These are phyloP conservation scores for Drosophila algonquin DNA, from an alignment of 2,888 invertebrate genomes.

Conservation along the genomic window DNA sequence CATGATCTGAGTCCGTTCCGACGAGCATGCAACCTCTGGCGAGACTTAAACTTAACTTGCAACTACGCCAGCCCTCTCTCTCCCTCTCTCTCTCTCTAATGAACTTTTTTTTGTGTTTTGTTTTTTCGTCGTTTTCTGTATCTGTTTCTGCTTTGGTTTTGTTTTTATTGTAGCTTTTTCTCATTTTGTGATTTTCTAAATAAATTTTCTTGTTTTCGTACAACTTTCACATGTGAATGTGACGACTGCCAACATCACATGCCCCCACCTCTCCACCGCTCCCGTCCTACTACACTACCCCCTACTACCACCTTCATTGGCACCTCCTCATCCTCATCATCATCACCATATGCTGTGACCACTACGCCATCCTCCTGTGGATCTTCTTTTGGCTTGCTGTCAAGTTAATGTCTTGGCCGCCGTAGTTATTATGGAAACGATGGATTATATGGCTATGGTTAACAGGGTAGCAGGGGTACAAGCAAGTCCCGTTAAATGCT, in stretches of 20 bases:
- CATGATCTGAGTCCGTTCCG: constrained; percentile 56
- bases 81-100: constrained; percentile 34
- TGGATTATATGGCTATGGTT: no score
- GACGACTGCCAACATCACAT: constrained; percentile 56
- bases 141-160: constrained; percentile 28
- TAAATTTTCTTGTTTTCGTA: constrained; percentile 66
- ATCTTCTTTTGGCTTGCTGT: constrained; percentile 9
- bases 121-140: constrained; percentile 17
- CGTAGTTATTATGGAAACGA: constrained; percentile 47
- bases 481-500: background rate
- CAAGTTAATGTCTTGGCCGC: constrained; percentile 54
- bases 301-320: background rate
- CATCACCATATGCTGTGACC: constrained; percentile 5
- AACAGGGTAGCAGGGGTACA: constrained; percentile 13
- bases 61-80: constrained; percentile 32
- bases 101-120: constrained; percentile 20
- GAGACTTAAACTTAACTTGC: background rate
- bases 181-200: constrained; percentile 59
- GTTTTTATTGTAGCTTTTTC: constrained; percentile 23
- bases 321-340: constrained; percentile 10
- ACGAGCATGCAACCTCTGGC: constrained; percentile 49
- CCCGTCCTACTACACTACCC: background rate
- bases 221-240: constrained; percentile 74
- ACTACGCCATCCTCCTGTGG: background rate
- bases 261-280: constrained; percentile 26